Base-by-base conservation (phyloP, 1,140 invertebrate genomes). In the Ostrea edulis region DNA sequence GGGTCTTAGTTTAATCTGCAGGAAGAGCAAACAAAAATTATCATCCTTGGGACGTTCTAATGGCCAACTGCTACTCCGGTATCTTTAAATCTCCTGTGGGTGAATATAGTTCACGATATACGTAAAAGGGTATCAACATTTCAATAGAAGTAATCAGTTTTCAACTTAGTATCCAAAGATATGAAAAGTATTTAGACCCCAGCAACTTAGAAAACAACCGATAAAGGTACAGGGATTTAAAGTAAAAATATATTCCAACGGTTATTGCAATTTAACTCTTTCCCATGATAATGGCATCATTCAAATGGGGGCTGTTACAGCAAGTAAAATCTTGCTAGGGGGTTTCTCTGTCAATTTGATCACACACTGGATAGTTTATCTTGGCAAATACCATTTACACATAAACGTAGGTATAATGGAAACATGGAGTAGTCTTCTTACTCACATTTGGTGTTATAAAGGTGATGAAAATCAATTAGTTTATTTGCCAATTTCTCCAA, bases 201-300 rank as follows among this genome's bases (percentile, higher is more conserved):
- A 25, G 65, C n/a, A 71, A 71, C 65, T 71, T 71, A 71, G n/a
- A 71, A 71, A 71, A 71, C 65, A 71, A 71, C 65, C 22, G 25
- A 71, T 71, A 71, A 71, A 22, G 65, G 65, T 11, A 25, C 65
- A 12, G 65, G 65, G 65, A 71, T 71, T 71, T 71, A 71, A 71
- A 71, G 65, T 71, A 71, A 71, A 71, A 71, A 71, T 58, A 58
- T 58, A 58, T 58, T 12, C 55, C 55, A 8, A 20, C 12, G 11
- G 65, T 68, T 68, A 68, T 68, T 68, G 65, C 65, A 71, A 29
- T 71, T 25, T 71, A 71, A 71, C 0, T 25, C n/a, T 25, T 25
- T 22, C 22, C 65, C n/a, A 71, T 71, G n/a, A 71, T 71, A 71
- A 71, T 71, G 65, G 65, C 25, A 71, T 25, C 65, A 71, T 29